Evolutionary conservation across 2,113 vertebrate species (phyloP).

Genomic region (Bubo blakistoni): DNA sequence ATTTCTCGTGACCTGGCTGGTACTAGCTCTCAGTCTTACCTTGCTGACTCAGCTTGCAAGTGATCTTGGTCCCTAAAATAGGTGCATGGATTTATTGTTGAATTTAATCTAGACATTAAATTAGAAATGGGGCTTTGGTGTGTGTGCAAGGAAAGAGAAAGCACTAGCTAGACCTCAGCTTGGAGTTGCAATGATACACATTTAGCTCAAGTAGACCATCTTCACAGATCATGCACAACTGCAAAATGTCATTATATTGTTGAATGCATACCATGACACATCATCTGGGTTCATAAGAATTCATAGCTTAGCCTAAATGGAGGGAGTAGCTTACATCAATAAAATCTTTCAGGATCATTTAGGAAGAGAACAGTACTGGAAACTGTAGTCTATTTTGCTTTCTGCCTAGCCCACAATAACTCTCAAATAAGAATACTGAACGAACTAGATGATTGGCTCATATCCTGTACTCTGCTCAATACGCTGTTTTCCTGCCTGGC

Average conservation of each 20-base stretch:
- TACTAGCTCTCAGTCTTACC: background rate
- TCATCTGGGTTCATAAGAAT: background rate
- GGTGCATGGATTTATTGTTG: background rate
- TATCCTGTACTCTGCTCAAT: background rate
- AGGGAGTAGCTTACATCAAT: background rate
- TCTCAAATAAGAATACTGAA: conserved; percentile 43
- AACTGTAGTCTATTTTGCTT: conserved; percentile 17
- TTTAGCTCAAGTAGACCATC: background rate
- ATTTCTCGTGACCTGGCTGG: background rate
- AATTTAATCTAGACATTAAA: background rate
- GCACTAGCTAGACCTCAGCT: background rate
- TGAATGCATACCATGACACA: background rate
- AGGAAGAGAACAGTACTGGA: conserved; percentile 1
- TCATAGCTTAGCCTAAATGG: background rate
- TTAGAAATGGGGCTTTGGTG: background rate
- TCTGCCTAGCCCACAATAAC: background rate
- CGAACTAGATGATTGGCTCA: conserved; percentile 7
- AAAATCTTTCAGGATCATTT: conserved; percentile 4
- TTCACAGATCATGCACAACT: background rate
- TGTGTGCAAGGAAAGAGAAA: background rate
- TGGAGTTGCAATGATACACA: background rate
- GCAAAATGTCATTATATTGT: background rate
- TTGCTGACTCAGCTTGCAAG: background rate
- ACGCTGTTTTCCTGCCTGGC: background rate
- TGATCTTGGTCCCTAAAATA: background rate